phyloP scores from a whole-genome alignment of 2,797 vertebrate species.

The Hyperoplus immaculatus region DNA sequence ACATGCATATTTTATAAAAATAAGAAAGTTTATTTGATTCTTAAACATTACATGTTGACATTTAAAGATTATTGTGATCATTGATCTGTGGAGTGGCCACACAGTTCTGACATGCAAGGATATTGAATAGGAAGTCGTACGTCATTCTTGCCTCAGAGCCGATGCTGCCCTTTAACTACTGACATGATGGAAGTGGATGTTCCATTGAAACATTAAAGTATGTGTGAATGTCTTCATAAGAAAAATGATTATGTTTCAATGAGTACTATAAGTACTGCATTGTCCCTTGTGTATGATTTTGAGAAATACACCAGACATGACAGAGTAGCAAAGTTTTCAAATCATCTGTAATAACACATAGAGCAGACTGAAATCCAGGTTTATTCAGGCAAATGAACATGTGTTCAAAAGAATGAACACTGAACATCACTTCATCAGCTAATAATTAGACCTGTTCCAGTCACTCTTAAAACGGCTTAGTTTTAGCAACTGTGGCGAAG shows the following conservation, averaged over 20 bases:
- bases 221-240: constrained; percentile 16
- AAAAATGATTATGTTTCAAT: constrained; percentile 1
- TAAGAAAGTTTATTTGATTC: constrained; percentile 30
- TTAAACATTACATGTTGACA: constrained; percentile 27
- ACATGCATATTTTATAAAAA: not conserved
- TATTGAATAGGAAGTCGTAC: constrained; percentile 43
- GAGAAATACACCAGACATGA: constrained; percentile 19
- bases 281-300: not conserved
- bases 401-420: constrained; percentile 35
- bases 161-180: constrained; percentile 7
- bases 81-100: constrained; percentile 35
- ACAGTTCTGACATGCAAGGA: constrained; percentile 25
- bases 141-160: constrained; percentile 22
- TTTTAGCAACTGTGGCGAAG: not conserved
- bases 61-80: constrained; percentile 43
- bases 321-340: constrained; percentile 30
- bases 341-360: constrained; percentile 40
- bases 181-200: constrained; percentile 13
- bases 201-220: not conserved
- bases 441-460: constrained; percentile 35
- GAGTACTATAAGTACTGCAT: constrained; percentile 1
- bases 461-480: constrained; percentile 34
- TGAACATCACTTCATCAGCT: constrained; percentile 44
- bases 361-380: constrained; percentile 21
- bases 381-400: constrained; percentile 16